Evolutionary conservation across 2,113 vertebrate genomes (phyloP).

Genomic region (Physeter macrocephalus): DNA sequence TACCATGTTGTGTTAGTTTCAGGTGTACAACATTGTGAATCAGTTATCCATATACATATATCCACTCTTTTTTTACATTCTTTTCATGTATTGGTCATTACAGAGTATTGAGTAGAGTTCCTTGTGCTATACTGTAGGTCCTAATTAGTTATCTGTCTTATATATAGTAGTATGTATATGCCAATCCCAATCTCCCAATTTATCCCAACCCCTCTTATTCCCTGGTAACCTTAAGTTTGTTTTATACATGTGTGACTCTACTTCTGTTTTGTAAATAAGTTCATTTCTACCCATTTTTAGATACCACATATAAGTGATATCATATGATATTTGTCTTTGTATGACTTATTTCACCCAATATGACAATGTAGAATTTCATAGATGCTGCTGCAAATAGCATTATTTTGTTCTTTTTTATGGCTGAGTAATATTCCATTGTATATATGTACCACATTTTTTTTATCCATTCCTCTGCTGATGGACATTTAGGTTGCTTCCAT

Average conservation of each 20-base stretch:
- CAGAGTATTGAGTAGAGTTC: not conserved
- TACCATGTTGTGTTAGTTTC: not conserved
- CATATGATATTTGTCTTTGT: not conserved
- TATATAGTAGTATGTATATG: not conserved
- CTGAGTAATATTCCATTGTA: not conserved
- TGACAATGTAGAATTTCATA: not conserved
- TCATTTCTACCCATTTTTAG: not conserved
- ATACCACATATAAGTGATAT: not conserved
- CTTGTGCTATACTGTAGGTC: not conserved
- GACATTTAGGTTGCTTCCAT: not conserved
- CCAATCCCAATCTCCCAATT: not conserved
- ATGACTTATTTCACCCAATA: not conserved
- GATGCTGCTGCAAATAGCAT: not conserved
- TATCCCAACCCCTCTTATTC: not conserved
- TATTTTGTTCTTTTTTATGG: not conserved
- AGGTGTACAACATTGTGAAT: not conserved
- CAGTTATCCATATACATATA: not conserved
- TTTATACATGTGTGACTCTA: not conserved
- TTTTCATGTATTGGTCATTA: not conserved
- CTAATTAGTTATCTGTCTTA: not conserved
- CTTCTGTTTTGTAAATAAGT: not conserved
- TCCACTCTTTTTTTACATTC: not conserved
- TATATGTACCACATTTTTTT: not conserved
- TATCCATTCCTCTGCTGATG: not conserved
- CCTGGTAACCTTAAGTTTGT: not conserved